A percentile compares a stretch with the other conserved stretches of the same genome.
Evolutionary conservation across 2,113 vertebrate species (phyloP).

Genomic region (Vicugna pacos): DNA sequence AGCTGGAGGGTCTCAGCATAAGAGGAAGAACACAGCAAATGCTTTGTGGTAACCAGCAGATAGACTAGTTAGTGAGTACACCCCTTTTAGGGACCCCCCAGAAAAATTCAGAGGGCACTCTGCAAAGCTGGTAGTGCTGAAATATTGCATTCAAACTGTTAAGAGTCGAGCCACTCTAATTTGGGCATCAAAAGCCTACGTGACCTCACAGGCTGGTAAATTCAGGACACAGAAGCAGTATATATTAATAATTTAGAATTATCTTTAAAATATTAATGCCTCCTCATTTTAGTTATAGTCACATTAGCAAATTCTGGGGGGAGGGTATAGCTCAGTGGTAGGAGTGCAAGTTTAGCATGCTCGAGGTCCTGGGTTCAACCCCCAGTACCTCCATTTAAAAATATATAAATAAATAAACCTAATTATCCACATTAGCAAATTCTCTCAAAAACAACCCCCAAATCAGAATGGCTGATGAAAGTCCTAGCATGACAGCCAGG

Average conservation of each 20-base stretch:
- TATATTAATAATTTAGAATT: slow-evolving; percentile 60
- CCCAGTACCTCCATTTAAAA: no score
- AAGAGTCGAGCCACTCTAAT: slow-evolving; percentile 16
- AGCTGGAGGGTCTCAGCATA: not conserved
- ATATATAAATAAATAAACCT: no score
- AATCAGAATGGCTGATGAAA: slow-evolving; percentile 29
- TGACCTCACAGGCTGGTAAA: not conserved
- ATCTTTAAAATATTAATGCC: slow-evolving; percentile 64
- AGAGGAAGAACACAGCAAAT: not conserved
- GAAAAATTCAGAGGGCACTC: not conserved
- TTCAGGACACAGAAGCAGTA: not conserved
- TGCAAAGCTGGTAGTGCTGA: not conserved
- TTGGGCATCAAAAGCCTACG: slow-evolving; percentile 24
- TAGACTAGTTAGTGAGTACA: not conserved
- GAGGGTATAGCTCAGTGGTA: no score
- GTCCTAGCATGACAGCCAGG: not conserved
- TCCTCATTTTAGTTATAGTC: slow-evolving; percentile 28
- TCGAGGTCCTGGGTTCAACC: no score
- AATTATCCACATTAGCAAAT: not conserved
- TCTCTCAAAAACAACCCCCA: slow-evolving; percentile 45
- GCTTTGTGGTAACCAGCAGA: not conserved
- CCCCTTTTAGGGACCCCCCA: not conserved
- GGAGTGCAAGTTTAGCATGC: no score
- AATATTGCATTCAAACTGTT: not conserved
- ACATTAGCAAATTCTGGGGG: slow-evolving; percentile 18